phyloP scores from a whole-genome alignment of 2,113 vertebrate genomes.

The Conger conger region DNA sequence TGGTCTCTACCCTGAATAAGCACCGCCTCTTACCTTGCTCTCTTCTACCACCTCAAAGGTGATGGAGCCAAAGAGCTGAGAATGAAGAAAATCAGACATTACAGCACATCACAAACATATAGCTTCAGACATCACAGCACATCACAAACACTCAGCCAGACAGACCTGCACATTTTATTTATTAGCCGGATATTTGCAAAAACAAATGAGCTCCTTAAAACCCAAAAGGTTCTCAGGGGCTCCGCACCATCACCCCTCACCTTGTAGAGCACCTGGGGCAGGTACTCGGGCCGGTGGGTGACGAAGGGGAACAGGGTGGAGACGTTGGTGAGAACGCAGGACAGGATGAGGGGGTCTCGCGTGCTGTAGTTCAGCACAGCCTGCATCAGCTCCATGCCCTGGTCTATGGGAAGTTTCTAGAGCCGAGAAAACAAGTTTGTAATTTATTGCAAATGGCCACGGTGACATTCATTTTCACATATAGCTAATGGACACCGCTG shows the following conservation, averaged over 20 bases:
- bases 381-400: conserved; percentile 86
- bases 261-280: conserved; percentile 88
- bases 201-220: too few relatives aligned
- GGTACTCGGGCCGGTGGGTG: conserved; percentile 74
- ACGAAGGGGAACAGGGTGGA: conserved; percentile 90
- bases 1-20: not conserved
- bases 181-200: too few relatives aligned
- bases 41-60: conserved; percentile 87
- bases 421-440: conserved; percentile 20
- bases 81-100: not conserved
- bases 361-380: conserved; percentile 84
- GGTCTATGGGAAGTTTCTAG: conserved; percentile 81
- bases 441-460: too few relatives aligned
- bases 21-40: conserved; percentile 74
- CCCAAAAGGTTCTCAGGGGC: too few relatives aligned
- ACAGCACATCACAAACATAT: too few relatives aligned
- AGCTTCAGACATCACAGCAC: too few relatives aligned
- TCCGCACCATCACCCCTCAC: conserved; percentile 69
- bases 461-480: not conserved
- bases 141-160: too few relatives aligned
- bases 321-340: conserved; percentile 89
- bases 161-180: too few relatives aligned
- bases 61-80: conserved; percentile 84
- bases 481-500: too few relatives aligned
- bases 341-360: conserved; percentile 89